These are phyloP conservation scores for Trypoxylon attenuatum DNA, from an alignment of 2,888 invertebrate species.

Conservation along the genomic window DNA sequence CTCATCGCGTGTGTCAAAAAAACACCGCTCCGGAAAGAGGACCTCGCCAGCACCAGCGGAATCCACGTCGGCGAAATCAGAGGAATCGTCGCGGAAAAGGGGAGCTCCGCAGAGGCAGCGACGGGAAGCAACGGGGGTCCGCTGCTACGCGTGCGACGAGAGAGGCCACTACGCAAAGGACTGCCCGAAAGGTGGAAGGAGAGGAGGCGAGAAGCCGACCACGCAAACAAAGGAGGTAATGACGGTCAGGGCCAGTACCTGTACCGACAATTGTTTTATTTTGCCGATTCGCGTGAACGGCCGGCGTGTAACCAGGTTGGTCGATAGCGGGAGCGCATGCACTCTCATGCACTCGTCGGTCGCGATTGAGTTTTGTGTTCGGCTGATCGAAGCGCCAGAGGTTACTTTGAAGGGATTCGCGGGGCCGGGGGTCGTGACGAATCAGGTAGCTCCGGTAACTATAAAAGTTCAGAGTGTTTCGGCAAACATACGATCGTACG, in stretches of 20 bases:
- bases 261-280: too few relatives aligned
- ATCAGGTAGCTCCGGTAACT: neutral
- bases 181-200: neutral
- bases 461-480: neutral
- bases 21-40: too few relatives aligned
- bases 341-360: neutral
- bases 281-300: too few relatives aligned
- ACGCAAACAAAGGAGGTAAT: neutral
- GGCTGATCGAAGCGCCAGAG: neutral
- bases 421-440: neutral
- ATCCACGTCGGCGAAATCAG: too few relatives aligned
- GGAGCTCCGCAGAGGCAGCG: too few relatives aligned
- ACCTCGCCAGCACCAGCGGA: too few relatives aligned
- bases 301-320: neutral
- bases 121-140: too few relatives aligned
- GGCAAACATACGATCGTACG: neutral
- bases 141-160: neutral
- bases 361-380: neutral
- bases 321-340: neutral
- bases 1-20: too few relatives aligned
- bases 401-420: neutral
- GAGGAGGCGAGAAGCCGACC: neutral
- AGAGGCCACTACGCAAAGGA: neutral
- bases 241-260: too few relatives aligned
- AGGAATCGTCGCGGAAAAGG: too few relatives aligned